A percentile compares a stretch with the other conserved stretches of the same genome.
phyloP scores from a whole-genome alignment of 2,888 invertebrate species.

The Harpalus rubripes region DNA sequence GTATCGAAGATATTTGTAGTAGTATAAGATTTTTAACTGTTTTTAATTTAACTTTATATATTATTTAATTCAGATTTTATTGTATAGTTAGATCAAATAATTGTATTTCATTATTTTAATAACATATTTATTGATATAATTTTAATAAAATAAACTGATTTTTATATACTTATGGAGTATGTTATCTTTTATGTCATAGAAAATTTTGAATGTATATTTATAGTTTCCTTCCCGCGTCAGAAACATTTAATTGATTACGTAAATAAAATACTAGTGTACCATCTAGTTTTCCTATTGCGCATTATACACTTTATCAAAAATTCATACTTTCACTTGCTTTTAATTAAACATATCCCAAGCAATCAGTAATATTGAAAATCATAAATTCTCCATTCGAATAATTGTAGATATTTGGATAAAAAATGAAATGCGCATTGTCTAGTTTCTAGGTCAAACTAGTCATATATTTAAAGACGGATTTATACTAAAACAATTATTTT shows the following conservation, averaged over 20 bases:
- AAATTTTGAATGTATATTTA: background rate
- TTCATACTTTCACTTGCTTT: background rate
- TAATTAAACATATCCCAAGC: background rate
- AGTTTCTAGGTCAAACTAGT: constrained; percentile 1
- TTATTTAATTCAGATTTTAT: constrained; percentile 64
- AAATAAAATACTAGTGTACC: constrained; percentile 15
- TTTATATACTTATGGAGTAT: constrained; percentile 37
- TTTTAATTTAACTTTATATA: constrained; percentile 57
- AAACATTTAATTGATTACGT: constrained; percentile 21
- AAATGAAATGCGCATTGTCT: background rate
- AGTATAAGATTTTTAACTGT: constrained; percentile 57
- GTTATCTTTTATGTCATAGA: background rate
- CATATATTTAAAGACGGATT: constrained; percentile 16
- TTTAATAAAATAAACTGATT: constrained; percentile 64
- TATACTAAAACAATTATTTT: constrained; percentile 34
- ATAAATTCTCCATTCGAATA: background rate
- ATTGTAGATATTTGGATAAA: background rate
- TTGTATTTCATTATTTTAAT: constrained; percentile 63
- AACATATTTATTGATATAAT: constrained; percentile 65
- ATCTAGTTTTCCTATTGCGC: constrained; percentile 4
- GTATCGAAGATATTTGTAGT: constrained; percentile 57
- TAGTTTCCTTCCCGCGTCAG: constrained; percentile 3
- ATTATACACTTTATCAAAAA: constrained; percentile 6
- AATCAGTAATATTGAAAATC: too few species aligned
- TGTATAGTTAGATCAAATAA: constrained; percentile 61